Conservation (phyloP, 2,113 vertebrate genomes). For the Uropsilus gracilis region DNA sequence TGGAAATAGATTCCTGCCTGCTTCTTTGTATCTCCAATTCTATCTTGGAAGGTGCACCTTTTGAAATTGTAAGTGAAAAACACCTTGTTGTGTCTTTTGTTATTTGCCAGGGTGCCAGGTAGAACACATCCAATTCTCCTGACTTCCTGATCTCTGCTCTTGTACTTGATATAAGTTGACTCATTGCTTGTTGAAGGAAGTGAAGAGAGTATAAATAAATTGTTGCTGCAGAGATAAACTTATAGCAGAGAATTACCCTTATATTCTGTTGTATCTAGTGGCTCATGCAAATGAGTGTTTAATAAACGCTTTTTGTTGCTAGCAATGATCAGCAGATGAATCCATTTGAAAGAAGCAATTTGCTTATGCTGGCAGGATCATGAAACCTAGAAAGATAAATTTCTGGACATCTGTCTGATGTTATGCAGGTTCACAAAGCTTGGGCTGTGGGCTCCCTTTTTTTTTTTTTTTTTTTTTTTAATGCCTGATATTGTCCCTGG, state of each 20-base stretch:
- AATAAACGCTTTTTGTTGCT: neutral
- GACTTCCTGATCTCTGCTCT: neutral
- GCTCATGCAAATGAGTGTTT: neutral
- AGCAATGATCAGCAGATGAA: neutral
- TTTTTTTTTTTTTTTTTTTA: slow-evolving; percentile 13
- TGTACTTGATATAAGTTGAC: neutral
- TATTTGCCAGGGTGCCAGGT: neutral
- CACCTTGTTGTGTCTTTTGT: neutral
- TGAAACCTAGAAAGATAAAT: neutral
- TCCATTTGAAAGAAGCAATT: neutral
- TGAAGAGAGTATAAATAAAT: neutral
- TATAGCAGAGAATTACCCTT: neutral
- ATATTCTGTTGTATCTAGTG: neutral
- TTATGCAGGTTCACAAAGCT: neutral
- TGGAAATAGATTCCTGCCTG: neutral
- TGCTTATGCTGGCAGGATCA: neutral
- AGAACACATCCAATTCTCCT: neutral
- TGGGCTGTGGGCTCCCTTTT: neutral
- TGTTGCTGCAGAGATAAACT: neutral
- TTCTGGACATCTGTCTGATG: neutral
- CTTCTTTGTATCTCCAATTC: neutral
- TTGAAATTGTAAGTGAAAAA: neutral
- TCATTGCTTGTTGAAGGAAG: neutral
- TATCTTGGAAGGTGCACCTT: neutral
- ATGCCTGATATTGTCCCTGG: neutral